These are phyloP conservation scores for Nyctereutes procyonoides DNA, from an alignment of 2,113 vertebrate genomes.

Conservation along the genomic window DNA sequence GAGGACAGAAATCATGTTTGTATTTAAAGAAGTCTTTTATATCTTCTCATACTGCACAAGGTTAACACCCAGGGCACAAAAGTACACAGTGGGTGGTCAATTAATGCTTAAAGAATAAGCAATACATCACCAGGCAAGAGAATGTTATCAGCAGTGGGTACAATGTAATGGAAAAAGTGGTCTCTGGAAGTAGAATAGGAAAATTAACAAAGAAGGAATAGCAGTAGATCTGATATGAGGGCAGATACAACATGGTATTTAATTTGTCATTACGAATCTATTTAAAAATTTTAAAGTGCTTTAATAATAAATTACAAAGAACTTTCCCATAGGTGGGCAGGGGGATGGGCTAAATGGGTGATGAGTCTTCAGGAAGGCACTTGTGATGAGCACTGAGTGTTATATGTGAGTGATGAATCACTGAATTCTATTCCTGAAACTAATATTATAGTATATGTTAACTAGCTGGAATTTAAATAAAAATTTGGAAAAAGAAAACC, in stretches of 20 bases:
- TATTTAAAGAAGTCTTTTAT: not conserved
- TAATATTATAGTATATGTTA: not conserved
- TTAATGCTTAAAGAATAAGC: conserved; percentile 16
- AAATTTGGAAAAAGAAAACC: not conserved
- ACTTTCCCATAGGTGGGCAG: not conserved
- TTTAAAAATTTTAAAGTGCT: not conserved
- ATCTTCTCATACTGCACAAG: not conserved
- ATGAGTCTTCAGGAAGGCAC: not conserved
- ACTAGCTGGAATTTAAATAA: not conserved
- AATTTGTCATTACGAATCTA: not conserved
- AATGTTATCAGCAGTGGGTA: not conserved
- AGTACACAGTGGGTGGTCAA: not conserved
- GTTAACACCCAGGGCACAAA: not conserved
- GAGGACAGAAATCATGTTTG: conserved; percentile 21
- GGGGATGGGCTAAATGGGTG: not conserved
- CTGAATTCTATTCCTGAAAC: not conserved
- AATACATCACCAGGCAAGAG: not conserved
- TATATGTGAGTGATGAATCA: not conserved
- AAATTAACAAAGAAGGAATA: not conserved
- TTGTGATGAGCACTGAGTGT: not conserved
- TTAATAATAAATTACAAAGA: conserved; percentile 41
- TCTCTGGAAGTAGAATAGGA: not conserved
- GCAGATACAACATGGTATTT: not conserved
- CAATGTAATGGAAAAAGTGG: not conserved
- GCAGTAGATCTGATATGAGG: not conserved